Evolutionary conservation across 2,888 invertebrate genomes (phyloP).

Genomic region (Operophtera brumata): DNA sequence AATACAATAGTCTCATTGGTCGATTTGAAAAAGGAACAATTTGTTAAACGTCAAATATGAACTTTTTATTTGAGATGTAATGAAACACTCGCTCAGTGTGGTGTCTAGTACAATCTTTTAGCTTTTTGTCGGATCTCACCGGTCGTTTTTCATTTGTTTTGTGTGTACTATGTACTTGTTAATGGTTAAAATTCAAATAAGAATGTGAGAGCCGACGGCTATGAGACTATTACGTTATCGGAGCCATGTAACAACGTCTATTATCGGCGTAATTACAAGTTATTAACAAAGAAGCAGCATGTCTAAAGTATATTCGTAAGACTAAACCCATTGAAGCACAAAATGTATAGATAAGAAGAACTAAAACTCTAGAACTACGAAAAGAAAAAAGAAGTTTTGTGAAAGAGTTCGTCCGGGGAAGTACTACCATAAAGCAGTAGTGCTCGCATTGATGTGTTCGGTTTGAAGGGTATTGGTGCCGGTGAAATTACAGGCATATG

Average conservation of each 20-base stretch:
- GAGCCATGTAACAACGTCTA: slow-evolving; percentile 41
- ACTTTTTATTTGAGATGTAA: slow-evolving; percentile 75
- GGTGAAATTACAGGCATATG: too few relatives aligned
- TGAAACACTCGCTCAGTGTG: slow-evolving; percentile 67
- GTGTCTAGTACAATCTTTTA: slow-evolving; percentile 70
- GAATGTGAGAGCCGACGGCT: slow-evolving; percentile 67
- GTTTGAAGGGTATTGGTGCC: too few relatives aligned
- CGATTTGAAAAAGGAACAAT: slow-evolving; percentile 81
- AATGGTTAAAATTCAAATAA: slow-evolving; percentile 68
- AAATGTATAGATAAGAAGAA: too few relatives aligned
- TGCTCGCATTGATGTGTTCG: too few relatives aligned
- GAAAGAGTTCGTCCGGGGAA: too few relatives aligned
- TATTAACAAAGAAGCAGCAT: slow-evolving; percentile 16
- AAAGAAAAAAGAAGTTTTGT: too few relatives aligned
- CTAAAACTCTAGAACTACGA: too few relatives aligned
- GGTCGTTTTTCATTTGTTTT: slow-evolving; percentile 75
- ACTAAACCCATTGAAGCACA: slow-evolving; percentile 22
- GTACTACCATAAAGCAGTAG: too few relatives aligned
- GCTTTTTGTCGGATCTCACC: slow-evolving; percentile 69
- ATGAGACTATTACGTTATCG: slow-evolving; percentile 68
- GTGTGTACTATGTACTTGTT: slow-evolving; percentile 45
- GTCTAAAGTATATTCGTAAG: slow-evolving; percentile 29
- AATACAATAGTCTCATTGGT: slow-evolving; percentile 80
- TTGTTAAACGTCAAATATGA: slow-evolving; percentile 81
- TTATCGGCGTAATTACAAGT: slow-evolving; percentile 60